phyloP scores from a whole-genome alignment of 2,113 vertebrate genomes.

The Syngnathus typhle region DNA sequence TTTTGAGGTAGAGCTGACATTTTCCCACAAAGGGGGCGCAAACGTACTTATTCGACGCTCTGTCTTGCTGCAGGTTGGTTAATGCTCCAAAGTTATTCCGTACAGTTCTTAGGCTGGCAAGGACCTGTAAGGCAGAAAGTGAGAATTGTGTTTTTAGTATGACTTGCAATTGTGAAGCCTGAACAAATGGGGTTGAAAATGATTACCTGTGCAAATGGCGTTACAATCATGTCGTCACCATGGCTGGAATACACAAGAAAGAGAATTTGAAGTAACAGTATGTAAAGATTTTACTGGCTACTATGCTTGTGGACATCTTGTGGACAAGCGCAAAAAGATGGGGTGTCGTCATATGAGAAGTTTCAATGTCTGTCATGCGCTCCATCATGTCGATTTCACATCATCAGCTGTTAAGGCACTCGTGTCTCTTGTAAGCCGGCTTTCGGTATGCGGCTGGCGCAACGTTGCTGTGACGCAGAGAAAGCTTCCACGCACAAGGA shows the following conservation, averaged over 20 bases:
- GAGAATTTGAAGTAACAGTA: slow-evolving; percentile 4
- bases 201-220: slow-evolving; percentile 98
- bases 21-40: not conserved
- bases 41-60: slow-evolving; percentile 91
- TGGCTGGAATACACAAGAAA: slow-evolving; percentile 78
- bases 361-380: slow-evolving; percentile 15
- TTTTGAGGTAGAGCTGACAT: not conserved
- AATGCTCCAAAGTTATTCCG: slow-evolving; percentile 97
- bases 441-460: not conserved
- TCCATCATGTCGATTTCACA: slow-evolving; percentile 20
- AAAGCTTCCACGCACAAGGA: not conserved
- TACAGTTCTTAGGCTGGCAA: slow-evolving; percentile 95
- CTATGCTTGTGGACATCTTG: slow-evolving; percentile 4
- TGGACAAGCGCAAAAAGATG: not conserved
- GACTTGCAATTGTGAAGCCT: not conserved
- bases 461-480: not conserved
- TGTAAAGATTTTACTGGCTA: no score
- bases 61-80: slow-evolving; percentile 94
- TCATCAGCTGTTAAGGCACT: slow-evolving; percentile 9
- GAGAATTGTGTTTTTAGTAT: not conserved
- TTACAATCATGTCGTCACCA: slow-evolving; percentile 99
- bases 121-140: slow-evolving; percentile 73
- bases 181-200: not conserved
- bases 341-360: slow-evolving; percentile 22
- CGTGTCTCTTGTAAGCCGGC: not conserved